phyloP scores from a whole-genome alignment of 2,113 vertebrate species.

The human (Homo sapiens) region DNA sequence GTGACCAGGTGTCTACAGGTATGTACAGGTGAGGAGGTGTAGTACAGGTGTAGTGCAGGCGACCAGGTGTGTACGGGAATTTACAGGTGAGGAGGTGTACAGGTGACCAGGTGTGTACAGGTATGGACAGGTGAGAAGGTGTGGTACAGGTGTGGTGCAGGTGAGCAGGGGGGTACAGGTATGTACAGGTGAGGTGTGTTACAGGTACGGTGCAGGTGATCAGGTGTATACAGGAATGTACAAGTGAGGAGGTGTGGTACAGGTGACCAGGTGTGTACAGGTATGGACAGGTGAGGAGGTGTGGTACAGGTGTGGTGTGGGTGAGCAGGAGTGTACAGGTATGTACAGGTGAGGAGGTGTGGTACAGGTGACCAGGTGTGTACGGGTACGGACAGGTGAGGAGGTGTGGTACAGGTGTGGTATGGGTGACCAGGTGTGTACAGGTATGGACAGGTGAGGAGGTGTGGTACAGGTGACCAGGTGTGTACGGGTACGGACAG shows the following conservation, averaged over 20 bases:
- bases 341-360: fast-evolving
- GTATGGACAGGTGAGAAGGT: fast-evolving
- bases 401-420: no score
- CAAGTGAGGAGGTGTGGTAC: no score
- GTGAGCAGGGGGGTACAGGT: fast-evolving
- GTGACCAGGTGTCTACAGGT: background rate
- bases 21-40: no score
- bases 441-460: no score
- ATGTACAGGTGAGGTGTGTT: fast-evolving
- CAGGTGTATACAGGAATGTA: fast-evolving
- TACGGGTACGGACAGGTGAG: no score
- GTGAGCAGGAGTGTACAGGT: fast-evolving
- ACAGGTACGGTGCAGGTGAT: fast-evolving
- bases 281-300: fast-evolving
- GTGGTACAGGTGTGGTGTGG: no score
- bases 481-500: fast-evolving
- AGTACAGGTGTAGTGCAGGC: constrained; percentile 2
- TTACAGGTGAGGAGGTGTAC: fast-evolving
- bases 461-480: no score
- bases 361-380: no score
- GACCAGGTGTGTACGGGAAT: constrained; percentile 83
- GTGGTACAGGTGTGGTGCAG: fast-evolving
- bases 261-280: fast-evolving
- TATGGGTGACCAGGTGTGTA: no score
- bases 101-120: fast-evolving